Evolutionary conservation across 2,113 vertebrate genomes (phyloP).

Genomic region (Puma concolor): DNA sequence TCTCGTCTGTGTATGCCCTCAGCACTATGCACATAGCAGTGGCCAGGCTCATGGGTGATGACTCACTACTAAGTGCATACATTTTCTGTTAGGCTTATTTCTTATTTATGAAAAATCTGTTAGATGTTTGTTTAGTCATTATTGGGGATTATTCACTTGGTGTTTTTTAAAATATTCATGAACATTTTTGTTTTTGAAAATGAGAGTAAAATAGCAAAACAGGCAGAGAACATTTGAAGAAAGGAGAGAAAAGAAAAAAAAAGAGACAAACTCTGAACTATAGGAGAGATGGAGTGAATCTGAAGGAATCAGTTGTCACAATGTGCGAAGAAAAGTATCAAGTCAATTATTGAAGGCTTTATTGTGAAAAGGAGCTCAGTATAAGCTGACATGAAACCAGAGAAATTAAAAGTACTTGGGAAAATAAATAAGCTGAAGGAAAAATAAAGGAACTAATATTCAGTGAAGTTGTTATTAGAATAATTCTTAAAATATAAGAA

Average conservation of each 20-base stretch:
- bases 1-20: neutral
- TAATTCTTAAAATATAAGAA: neutral
- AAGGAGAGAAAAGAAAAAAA: neutral
- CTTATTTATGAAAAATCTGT: neutral
- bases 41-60: neutral
- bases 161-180: neutral
- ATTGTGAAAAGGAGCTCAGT: neutral
- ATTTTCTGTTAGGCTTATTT: neutral
- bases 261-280: neutral
- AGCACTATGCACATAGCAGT: rapidly evolving
- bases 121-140: neutral
- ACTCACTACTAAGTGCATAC: neutral
- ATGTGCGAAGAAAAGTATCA: neutral
- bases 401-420: neutral
- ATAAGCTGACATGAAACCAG: neutral
- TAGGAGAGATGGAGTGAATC: neutral
- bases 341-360: neutral
- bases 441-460: neutral
- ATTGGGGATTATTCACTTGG: neutral
- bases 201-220: neutral
- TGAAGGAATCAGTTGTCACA: neutral
- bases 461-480: neutral
- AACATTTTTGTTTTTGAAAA: constrained; percentile 5
- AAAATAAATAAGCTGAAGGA: neutral
- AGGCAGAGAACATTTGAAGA: neutral